These are phyloP conservation scores for Boulengeromyrus knoepffleri DNA, from an alignment of 2,113 vertebrate species.

Conservation along the genomic window DNA sequence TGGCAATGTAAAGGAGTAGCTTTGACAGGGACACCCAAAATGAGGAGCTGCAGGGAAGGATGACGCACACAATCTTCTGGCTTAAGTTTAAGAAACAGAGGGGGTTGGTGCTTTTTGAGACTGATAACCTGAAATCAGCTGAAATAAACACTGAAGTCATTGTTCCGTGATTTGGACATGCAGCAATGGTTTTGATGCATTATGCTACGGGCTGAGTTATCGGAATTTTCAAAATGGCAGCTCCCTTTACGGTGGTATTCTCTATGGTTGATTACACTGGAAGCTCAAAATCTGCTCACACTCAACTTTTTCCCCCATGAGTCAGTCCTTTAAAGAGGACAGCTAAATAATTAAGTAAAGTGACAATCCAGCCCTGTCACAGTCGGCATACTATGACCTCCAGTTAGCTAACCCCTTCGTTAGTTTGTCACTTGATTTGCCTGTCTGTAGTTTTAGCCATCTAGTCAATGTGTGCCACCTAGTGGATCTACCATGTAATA, in stretches of 20 bases:
- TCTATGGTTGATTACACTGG: not conserved
- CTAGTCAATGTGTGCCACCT: slow-evolving; percentile 19
- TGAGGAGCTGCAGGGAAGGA: not conserved
- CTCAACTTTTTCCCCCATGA: not conserved
- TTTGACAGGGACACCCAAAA: not conserved
- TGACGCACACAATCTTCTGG: not conserved
- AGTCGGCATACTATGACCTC: not conserved
- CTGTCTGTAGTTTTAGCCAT: not conserved
- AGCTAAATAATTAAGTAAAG: not conserved
- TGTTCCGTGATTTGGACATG: not conserved
- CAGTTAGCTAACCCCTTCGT: not conserved
- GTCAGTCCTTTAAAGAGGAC: not conserved
- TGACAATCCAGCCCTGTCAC: not conserved
- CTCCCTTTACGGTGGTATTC: not conserved
- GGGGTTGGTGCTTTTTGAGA: not conserved
- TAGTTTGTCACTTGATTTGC: not conserved
- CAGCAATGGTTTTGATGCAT: not conserved
- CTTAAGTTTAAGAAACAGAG: not conserved
- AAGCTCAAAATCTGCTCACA: not conserved
- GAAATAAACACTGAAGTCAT: not conserved
- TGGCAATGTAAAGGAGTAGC: not conserved
- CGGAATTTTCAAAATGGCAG: not conserved
- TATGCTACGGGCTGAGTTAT: not conserved
- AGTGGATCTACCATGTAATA: slow-evolving; percentile 12
- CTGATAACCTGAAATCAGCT: not conserved